Base-by-base conservation (phyloP, 2,113 vertebrate genomes). In the Ciconia boyciana region DNA sequence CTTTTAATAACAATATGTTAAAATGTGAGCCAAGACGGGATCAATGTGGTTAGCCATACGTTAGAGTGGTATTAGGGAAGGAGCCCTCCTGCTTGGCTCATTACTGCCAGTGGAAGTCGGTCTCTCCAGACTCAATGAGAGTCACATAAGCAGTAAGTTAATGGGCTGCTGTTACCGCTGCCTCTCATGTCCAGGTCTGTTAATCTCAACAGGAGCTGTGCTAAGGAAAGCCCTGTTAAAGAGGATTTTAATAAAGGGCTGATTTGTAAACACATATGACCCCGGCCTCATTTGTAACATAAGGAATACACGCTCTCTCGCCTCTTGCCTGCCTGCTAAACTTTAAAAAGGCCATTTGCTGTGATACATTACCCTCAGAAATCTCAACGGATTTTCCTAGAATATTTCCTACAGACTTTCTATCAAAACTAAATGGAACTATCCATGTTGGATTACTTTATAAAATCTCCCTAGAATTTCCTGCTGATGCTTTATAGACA, bases 211-310 rank as follows among this genome's bases (percentile, higher is more conserved):
- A 81, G 79, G 34, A 86, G 48, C 29, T 28, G 21, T 25, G 57
- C 54, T 54, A 55, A 78, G 55, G 28, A 80, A 78, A 89, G n/a
- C 7, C 60, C 51, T 55, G 54, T 82, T 96, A 80, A 36, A 83
- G 48, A 83, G 39, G 39, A 75, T 91, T 95, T 94, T 87, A 92
- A 92, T 89, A 80, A 76, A 89, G 46, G 89, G 64, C 69, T 95
- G 90, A 86, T 92, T 94, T 83, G 86, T 89, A 95, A 83, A 93
- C 77, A 87, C 32, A 8, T 22, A 19, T 68, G 88, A 87, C 55
- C 89, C 72, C 8, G 5, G 43, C 32, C 51, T 93, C 55, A 29
- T 94, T 69, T 92, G 83, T 81, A 83, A 78, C 1, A 0, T 61
- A 21, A 92, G 68, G 68, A 84, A 64, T 11, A 25, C 0, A 2